Evolutionary conservation across 2,113 vertebrate species (phyloP).

Genomic region (Cepphus grylle): DNA sequence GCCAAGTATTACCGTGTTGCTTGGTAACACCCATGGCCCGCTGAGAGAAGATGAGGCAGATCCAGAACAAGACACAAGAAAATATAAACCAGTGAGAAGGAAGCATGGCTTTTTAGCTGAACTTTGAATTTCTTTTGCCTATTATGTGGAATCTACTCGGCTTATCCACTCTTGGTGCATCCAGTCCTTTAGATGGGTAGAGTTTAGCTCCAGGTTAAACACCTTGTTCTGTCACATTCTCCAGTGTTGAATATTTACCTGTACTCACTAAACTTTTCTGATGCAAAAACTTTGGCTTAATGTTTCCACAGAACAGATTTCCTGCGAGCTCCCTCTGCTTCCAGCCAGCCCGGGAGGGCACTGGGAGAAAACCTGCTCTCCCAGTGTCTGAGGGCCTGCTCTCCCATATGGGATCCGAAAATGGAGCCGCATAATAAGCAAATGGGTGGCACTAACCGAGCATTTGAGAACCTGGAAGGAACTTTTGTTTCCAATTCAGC

Average conservation of each 20-base stretch:
- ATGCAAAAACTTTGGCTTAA: neutral
- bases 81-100: neutral
- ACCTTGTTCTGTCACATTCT: neutral
- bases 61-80: slow-evolving; percentile 8
- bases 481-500: slow-evolving; percentile 47
- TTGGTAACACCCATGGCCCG: slow-evolving; percentile 10
- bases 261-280: neutral
- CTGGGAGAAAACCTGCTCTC: neutral
- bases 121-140: neutral
- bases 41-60: slow-evolving; percentile 35
- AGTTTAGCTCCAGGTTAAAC: neutral
- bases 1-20: slow-evolving; percentile 36
- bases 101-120: neutral
- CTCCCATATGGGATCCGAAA: neutral
- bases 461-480: slow-evolving; percentile 32
- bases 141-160: neutral
- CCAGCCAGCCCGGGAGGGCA: neutral
- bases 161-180: neutral
- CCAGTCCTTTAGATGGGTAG: neutral
- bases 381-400: neutral
- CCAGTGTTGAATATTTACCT: neutral
- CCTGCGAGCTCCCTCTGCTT: neutral
- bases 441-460: neutral
- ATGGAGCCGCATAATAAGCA: neutral
- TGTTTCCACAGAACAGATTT: neutral